These are phyloP conservation scores for Gephyroberyx darwinii DNA, from an alignment of 2,797 vertebrate species.

Conservation along the genomic window DNA sequence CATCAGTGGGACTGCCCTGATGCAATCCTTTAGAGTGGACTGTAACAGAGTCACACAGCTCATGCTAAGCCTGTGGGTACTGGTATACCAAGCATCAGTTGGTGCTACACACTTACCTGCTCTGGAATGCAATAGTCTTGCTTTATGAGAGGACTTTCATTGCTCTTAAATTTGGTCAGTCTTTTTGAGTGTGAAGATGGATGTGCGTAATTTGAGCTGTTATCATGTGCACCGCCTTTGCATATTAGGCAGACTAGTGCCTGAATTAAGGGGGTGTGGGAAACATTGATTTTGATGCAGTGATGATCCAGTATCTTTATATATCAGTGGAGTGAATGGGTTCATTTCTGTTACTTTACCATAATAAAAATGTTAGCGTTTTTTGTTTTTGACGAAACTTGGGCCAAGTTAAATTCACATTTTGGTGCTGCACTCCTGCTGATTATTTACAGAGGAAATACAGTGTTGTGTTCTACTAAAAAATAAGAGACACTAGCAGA, in stretches of 20 bases:
- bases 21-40: constrained; percentile 63
- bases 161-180: constrained; percentile 13
- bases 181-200: constrained; percentile 13
- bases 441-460: constrained; percentile 3
- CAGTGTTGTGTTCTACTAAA: not conserved
- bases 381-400: not conserved
- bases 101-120: not conserved
- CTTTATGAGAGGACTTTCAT: constrained; percentile 20
- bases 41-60: constrained; percentile 60
- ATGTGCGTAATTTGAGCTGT: constrained; percentile 42
- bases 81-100: constrained; percentile 9
- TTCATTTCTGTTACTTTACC: not conserved
- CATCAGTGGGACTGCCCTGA: constrained; percentile 61
- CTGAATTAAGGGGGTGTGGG: constrained; percentile 22
- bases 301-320: not conserved
- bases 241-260: not conserved
- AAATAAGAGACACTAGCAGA: not conserved
- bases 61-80: constrained; percentile 43
- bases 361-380: not conserved
- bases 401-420: not conserved
- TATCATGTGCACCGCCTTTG: constrained; percentile 6
- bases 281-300: not conserved
- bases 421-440: not conserved
- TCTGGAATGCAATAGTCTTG: constrained; percentile 17
- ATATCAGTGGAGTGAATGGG: not conserved